Base-by-base conservation (phyloP, 2,113 vertebrate species). In the Polypterus bichir region DNA sequence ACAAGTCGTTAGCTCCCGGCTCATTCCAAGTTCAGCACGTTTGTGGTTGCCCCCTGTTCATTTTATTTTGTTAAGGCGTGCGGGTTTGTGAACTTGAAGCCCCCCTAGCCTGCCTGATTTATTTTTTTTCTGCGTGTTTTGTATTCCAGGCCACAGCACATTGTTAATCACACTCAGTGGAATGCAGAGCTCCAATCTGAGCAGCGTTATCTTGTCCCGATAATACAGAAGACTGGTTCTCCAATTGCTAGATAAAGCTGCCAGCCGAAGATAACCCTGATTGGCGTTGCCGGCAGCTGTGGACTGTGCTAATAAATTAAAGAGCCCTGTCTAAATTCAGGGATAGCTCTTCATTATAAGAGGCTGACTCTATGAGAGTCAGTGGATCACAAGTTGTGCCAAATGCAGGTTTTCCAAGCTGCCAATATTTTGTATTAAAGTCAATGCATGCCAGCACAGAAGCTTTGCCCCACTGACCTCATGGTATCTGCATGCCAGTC, bases 171-270 rank as follows among this genome's bases (percentile, higher is more conserved):
- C 48, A 53, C 60, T 52, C 54, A 53, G 46, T 57, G n/a, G 47
- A 58, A n/a, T 11, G 48, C 48, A 27, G 11, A 27, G 63, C 9
- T 54, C 49, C 51, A n/a, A 47, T 46, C 47, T 7, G 49, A 51
- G 49, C 9, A 44, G 55, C 44, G 54, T 48, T 57, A 60, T 58
- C 57, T 60, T n/a, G 46, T 9, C 46, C 48, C 44, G 46, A 62
- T 62, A 56, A 57, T 46, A 54, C 52, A 52, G 44, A 57, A 59
- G 54, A 56, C 46, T 9, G 9, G 47, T 49, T 53, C 52, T 60
- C 46, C 48, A 61, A 48, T n/a, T 49, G 48, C 44, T 44, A 49
- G 54, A 62, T 9, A 48, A 48, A 61, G 52, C 54, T 11, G 9
- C 44, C 9, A 47, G 46, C 46, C 45, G 56, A 52, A 62, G 45